phyloP scores from a whole-genome alignment of 2,888 invertebrate genomes.

The Mesorhabditis spiculigera region DNA sequence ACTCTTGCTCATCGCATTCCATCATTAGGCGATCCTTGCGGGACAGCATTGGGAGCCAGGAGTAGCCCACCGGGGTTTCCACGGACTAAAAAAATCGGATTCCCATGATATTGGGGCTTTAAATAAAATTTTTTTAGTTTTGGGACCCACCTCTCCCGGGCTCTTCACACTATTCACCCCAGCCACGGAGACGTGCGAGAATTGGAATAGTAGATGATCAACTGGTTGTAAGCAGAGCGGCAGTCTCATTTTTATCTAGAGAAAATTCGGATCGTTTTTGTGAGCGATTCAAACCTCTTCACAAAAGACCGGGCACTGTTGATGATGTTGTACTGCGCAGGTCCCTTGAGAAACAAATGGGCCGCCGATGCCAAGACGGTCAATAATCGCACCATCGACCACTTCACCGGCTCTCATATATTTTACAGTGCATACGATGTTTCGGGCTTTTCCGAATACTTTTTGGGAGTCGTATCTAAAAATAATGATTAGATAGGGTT shows the following conservation, averaged over 20 bases:
- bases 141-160: constrained; percentile 21
- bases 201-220: constrained; percentile 89
- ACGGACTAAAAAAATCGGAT: constrained; percentile 17
- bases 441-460: constrained; percentile 71
- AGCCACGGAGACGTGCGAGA: constrained; percentile 91
- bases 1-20: constrained; percentile 74
- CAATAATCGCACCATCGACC: constrained; percentile 22
- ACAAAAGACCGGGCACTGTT: constrained; percentile 51
- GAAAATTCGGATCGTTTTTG: constrained; percentile 12
- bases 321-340: constrained; percentile 55
- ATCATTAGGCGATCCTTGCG: constrained; percentile 69
- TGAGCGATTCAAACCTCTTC: constrained; percentile 46
- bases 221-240: constrained; percentile 79
- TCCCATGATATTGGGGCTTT: background rate
- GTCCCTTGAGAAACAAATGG: constrained; percentile 36
- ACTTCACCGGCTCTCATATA: constrained; percentile 66
- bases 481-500: background rate
- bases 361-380: constrained; percentile 41
- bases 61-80: constrained; percentile 77
- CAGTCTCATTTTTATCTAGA: constrained; percentile 76
- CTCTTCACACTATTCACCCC: constrained; percentile 46
- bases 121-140: constrained; percentile 15
- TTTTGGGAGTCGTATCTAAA: constrained; percentile 48
- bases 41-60: constrained; percentile 83
- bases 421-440: constrained; percentile 86